A percentile compares a stretch with the other conserved stretches of the same genome.
Evolutionary conservation across 2,888 invertebrate genomes (phyloP).

Genomic region (Catocala fraxini): DNA sequence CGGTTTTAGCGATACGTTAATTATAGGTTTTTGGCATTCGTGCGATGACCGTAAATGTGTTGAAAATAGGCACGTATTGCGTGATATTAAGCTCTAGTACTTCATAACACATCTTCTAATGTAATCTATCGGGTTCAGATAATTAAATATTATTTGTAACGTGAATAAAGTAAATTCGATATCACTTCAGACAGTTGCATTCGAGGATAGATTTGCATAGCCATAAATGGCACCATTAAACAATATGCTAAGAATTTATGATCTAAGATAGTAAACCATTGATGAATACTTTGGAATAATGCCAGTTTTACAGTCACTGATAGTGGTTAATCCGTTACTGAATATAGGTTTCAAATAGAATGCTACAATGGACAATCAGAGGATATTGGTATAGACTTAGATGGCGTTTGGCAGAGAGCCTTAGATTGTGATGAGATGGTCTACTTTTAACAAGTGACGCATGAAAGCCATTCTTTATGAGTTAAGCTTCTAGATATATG

Average conservation of each 20-base stretch:
- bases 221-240: background rate
- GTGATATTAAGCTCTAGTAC: no score
- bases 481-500: no score
- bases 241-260: background rate
- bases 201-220: background rate
- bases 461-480: no score
- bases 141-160: background rate
- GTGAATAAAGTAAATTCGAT: background rate
- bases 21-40: slow-evolving; percentile 21
- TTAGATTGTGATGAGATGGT: slow-evolving; percentile 7
- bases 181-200: background rate
- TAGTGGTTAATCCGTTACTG: background rate
- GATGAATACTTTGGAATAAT: slow-evolving; percentile 2
- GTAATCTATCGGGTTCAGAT: background rate
- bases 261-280: slow-evolving; percentile 4
- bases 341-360: background rate
- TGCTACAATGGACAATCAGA: slow-evolving; percentile 4
- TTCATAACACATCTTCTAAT: no score
- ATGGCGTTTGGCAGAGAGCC: background rate
- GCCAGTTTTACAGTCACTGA: background rate
- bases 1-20: slow-evolving; percentile 38
- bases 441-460: background rate
- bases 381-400: background rate
- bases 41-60: background rate
- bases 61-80: background rate